These are phyloP conservation scores for Rhinella marina DNA, from an alignment of 2,797 vertebrate genomes.

Conservation along the genomic window DNA sequence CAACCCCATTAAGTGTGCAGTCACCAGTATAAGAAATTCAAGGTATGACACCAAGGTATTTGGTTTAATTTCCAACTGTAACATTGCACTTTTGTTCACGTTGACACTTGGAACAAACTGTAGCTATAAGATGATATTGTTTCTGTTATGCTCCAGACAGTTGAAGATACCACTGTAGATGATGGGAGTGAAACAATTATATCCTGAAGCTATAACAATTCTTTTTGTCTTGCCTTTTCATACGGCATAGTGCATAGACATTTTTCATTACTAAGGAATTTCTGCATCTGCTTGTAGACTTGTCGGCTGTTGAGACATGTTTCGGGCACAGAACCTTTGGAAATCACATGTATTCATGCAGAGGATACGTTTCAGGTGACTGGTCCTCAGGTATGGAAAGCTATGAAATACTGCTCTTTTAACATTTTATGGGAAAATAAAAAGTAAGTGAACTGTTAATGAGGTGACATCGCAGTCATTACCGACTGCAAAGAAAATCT, in stretches of 20 bases:
- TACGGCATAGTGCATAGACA: not conserved
- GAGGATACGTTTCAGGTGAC: constrained; percentile 97
- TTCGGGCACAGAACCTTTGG: constrained; percentile 92
- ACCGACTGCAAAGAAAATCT: not conserved
- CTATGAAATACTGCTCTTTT: constrained; percentile 6
- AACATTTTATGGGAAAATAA: not conserved
- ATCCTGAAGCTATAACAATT: not conserved
- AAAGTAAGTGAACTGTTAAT: not conserved
- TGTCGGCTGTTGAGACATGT: constrained; percentile 92
- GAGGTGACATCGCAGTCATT: not conserved
- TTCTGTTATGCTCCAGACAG: not conserved
- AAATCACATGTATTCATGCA: constrained; percentile 95
- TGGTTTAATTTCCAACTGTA: not conserved
- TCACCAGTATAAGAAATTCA: not conserved
- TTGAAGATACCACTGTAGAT: not conserved
- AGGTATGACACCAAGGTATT: too few relatives aligned
- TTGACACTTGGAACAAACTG: not conserved
- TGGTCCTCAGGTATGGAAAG: constrained; percentile 88
- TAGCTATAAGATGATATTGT: constrained; percentile 2
- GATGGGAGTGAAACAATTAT: not conserved
- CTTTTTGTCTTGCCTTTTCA: not conserved
- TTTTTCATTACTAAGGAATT: constrained; percentile 38
- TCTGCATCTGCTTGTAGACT: constrained; percentile 74
- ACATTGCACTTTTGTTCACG: not conserved
- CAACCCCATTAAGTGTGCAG: too few relatives aligned